These are phyloP conservation scores for Podarcis muralis DNA, from an alignment of 2,113 vertebrate genomes.

Conservation along the genomic window DNA sequence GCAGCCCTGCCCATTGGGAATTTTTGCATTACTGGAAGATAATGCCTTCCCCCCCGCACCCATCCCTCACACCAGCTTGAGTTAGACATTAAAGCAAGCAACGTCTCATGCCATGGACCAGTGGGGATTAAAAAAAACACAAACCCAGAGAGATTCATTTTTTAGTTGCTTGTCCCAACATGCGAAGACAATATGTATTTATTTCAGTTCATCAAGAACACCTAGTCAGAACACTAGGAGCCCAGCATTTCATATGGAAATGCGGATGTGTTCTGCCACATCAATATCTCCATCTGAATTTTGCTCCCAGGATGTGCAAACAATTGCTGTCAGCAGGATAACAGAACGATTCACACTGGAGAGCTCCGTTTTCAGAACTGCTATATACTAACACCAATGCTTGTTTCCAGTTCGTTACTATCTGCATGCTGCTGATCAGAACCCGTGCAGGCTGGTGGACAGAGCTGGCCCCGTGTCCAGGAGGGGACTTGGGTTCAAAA, in stretches of 20 bases:
- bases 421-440: neutral
- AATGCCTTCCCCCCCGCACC: constrained; percentile 22
- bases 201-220: constrained; percentile 63
- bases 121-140: constrained; percentile 53
- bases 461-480: neutral
- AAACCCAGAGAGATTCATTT: constrained; percentile 48
- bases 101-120: constrained; percentile 42
- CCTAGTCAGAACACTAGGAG: constrained; percentile 50
- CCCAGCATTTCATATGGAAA: constrained; percentile 24
- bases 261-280: constrained; percentile 43
- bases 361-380: neutral
- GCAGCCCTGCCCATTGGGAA: constrained; percentile 39
- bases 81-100: constrained; percentile 63
- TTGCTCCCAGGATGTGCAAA: constrained; percentile 27
- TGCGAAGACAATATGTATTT: constrained; percentile 53
- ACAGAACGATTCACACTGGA: neutral
- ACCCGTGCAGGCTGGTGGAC: constrained; percentile 5
- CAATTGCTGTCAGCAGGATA: neutral
- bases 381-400: constrained; percentile 26
- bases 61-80: constrained; percentile 62
- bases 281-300: constrained; percentile 46
- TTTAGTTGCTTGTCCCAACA: constrained; percentile 44
- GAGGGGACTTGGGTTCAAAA: neutral
- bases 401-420: constrained; percentile 9
- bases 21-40: constrained; percentile 64